Percentiles rank a stretch among this genome's conserved stretches.
Conservation (phyloP, 2,888 invertebrate species). For the Cordylochernes scorpioides region DNA sequence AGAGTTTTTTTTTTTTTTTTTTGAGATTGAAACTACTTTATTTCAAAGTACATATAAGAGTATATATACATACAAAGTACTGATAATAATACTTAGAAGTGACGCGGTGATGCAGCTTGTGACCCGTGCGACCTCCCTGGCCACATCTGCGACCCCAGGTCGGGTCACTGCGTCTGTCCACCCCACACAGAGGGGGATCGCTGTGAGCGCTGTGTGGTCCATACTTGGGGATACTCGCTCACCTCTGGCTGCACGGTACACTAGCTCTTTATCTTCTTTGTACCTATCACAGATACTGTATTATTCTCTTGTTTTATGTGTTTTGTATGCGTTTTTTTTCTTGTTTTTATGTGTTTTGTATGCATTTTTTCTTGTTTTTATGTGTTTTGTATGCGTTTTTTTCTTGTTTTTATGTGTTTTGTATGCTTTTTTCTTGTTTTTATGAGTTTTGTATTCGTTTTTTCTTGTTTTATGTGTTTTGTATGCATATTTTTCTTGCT, state of each 20-base stretch:
- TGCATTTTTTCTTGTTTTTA: too few species aligned
- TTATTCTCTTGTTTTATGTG: not conserved
- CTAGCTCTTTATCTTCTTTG: not conserved
- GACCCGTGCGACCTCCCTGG: slow-evolving; percentile 48
- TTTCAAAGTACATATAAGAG: not conserved
- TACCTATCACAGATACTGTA: not conserved
- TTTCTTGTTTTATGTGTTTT: too few species aligned
- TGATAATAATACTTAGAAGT: not conserved
- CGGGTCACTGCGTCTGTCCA: slow-evolving; percentile 78
- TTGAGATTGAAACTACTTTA: not conserved
- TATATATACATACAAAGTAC: not conserved
- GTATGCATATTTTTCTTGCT: too few species aligned
- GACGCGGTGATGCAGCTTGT: slow-evolving; percentile 31
- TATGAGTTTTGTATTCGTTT: too few species aligned
- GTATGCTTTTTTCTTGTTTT: too few species aligned
- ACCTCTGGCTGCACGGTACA: slow-evolving; percentile 48
- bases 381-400: too few species aligned
- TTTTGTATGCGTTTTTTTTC: not conserved
- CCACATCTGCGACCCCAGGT: slow-evolving; percentile 61
- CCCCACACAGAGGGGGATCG: slow-evolving; percentile 50
- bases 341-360: not conserved
- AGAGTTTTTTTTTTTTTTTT: too few species aligned
- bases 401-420: too few species aligned
- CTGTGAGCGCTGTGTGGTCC: slow-evolving; percentile 50
- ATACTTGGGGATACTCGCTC: slow-evolving; percentile 49